phyloP scores from a whole-genome alignment of 1,140 invertebrate species.

The Pseudomyrmex cubaensis region DNA sequence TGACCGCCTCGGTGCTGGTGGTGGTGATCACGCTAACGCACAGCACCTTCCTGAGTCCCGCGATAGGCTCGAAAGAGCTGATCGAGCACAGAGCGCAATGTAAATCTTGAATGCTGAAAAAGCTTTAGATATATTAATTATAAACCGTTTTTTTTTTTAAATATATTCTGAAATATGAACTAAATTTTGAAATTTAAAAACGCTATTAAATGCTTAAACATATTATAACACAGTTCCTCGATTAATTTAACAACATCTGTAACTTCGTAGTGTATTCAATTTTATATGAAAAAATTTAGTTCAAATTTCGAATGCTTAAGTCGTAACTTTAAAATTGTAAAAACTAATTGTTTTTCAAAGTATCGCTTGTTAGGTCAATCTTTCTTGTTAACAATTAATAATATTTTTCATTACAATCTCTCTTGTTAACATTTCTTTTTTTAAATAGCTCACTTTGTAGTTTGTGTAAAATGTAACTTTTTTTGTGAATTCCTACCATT shows the following conservation, averaged over 20 bases:
- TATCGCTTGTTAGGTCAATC: too few relatives aligned
- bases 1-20: slow-evolving; percentile 88
- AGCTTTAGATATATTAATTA: slow-evolving; percentile 3
- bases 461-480: background rate
- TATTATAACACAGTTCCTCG: too few relatives aligned
- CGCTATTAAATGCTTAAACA: background rate
- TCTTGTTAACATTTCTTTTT: background rate
- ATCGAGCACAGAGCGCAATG: slow-evolving; percentile 77
- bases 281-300: too few relatives aligned
- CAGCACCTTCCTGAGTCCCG: slow-evolving; percentile 84
- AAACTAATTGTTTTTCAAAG: too few relatives aligned
- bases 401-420: too few relatives aligned
- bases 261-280: too few relatives aligned
- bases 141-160: background rate
- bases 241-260: too few relatives aligned
- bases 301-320: too few relatives aligned
- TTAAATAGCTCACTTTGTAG: background rate
- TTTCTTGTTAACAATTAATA: too few relatives aligned
- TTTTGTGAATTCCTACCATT: background rate
- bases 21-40: slow-evolving; percentile 91
- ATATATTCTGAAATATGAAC: background rate
- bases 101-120: slow-evolving; percentile 68
- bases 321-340: too few relatives aligned
- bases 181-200: too few relatives aligned
- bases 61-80: slow-evolving; percentile 76